These are phyloP conservation scores for Oxytorus armatus DNA, from an alignment of 2,888 invertebrate species.

Conservation along the genomic window DNA sequence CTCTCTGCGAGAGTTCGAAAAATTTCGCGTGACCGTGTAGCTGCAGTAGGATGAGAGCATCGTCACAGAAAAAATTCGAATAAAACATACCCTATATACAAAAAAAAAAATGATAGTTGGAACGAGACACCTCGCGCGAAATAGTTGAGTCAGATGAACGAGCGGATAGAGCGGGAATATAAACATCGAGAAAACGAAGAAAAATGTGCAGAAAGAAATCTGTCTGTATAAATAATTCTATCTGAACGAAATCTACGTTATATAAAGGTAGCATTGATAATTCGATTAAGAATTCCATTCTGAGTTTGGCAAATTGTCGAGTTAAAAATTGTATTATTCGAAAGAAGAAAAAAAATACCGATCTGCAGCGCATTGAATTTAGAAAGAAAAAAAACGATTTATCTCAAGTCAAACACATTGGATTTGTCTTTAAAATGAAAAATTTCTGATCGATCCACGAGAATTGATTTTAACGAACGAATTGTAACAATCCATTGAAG, in stretches of 20 bases:
- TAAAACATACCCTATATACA: constrained; percentile 2
- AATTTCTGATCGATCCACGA: too few relatives aligned
- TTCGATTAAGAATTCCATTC: neutral
- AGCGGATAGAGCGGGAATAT: constrained; percentile 59
- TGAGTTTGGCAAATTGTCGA: too few relatives aligned
- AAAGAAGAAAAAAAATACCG: too few relatives aligned
- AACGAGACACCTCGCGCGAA: constrained; percentile 28
- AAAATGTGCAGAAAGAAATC: constrained; percentile 68
- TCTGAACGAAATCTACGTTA: neutral
- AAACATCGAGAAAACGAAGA: constrained; percentile 45
- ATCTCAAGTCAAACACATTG: too few relatives aligned
- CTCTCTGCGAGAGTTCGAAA: constrained; percentile 24
- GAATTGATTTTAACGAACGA: too few relatives aligned
- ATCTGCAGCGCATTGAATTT: too few relatives aligned
- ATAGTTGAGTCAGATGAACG: constrained; percentile 43
- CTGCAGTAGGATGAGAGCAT: constrained; percentile 29
- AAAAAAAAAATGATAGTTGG: neutral
- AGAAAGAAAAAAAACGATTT: too few relatives aligned
- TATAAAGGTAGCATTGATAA: neutral
- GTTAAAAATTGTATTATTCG: too few relatives aligned
- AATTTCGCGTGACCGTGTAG: constrained; percentile 42
- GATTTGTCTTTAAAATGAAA: too few relatives aligned
- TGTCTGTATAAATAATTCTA: constrained; percentile 46
- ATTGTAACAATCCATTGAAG: too few relatives aligned
- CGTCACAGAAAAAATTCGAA: constrained; percentile 34